These are phyloP conservation scores for Sminthurinus aureus DNA, from an alignment of 2,888 invertebrate genomes.

Conservation along the genomic window DNA sequence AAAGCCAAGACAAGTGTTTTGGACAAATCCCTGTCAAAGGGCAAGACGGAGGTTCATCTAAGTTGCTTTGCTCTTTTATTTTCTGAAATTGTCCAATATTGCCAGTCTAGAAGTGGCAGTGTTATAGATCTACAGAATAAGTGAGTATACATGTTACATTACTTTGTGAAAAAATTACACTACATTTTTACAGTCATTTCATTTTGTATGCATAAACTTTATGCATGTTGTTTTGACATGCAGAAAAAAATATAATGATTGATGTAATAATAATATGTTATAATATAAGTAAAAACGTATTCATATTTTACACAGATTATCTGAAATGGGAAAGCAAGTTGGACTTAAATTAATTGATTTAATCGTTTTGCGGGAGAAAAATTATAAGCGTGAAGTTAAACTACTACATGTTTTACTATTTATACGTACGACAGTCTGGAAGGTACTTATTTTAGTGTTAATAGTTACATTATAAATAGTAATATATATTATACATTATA, in stretches of 20 bases:
- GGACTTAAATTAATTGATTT: slow-evolving; percentile 92
- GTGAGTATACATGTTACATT: slow-evolving; percentile 67
- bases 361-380: slow-evolving; percentile 91
- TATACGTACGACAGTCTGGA: slow-evolving; percentile 96
- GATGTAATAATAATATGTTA: too few relatives aligned
- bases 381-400: slow-evolving; percentile 94
- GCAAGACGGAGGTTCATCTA: slow-evolving; percentile 89
- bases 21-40: slow-evolving; percentile 90
- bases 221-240: too few relatives aligned
- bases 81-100: slow-evolving; percentile 98
- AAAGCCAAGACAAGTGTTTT: slow-evolving; percentile 77
- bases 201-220: too few relatives aligned
- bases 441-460: slow-evolving; percentile 70
- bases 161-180: too few relatives aligned
- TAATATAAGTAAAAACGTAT: background rate
- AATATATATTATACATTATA: too few relatives aligned
- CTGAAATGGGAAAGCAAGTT: slow-evolving; percentile 94
- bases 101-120: slow-evolving; percentile 93
- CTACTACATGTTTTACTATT: slow-evolving; percentile 93
- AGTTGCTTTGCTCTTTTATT: slow-evolving; percentile 94
- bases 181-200: too few relatives aligned
- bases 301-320: slow-evolving; percentile 71
- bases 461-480: too few relatives aligned
- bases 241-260: too few relatives aligned
- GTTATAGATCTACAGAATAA: slow-evolving; percentile 94